Conservation (phyloP, 2,888 invertebrate genomes). For the Ernsta delagoae region DNA sequence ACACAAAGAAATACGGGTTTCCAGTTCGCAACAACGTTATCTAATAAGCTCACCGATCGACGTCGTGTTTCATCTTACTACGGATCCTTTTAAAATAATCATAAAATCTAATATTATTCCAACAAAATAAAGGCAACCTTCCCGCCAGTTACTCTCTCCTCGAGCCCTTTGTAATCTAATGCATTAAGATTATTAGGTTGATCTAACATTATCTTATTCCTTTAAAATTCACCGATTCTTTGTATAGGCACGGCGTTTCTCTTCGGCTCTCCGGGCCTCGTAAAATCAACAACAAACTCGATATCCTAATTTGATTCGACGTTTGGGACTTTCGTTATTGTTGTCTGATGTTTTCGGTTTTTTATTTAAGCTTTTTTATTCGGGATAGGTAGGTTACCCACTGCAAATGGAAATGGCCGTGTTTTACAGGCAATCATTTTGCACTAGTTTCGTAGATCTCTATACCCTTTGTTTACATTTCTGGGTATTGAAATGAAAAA, state of each 20-base stretch:
- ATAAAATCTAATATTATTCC: slow-evolving; percentile 67
- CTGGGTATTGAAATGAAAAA: slow-evolving; percentile 1
- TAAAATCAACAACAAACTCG: slow-evolving; percentile 41
- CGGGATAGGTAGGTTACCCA: not conserved
- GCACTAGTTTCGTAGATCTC: slow-evolving; percentile 8
- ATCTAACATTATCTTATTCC: slow-evolving; percentile 65
- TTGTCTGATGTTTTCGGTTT: slow-evolving; percentile 16
- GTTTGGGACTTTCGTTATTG: slow-evolving; percentile 32
- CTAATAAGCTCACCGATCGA: slow-evolving; percentile 57
- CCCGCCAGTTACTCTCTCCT: slow-evolving; percentile 52
- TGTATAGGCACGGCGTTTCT: slow-evolving; percentile 40
- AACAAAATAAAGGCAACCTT: slow-evolving; percentile 64
- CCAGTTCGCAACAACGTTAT: slow-evolving; percentile 55
- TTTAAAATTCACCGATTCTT: slow-evolving; percentile 58
- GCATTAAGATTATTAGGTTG: slow-evolving; percentile 78
- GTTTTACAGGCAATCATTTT: not conserved
- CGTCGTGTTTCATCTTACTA: slow-evolving; percentile 50
- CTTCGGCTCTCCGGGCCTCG: slow-evolving; percentile 37
- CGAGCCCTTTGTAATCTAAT: slow-evolving; percentile 70
- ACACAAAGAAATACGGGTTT: slow-evolving; percentile 58
- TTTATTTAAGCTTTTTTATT: slow-evolving; percentile 7
- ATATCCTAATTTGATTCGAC: slow-evolving; percentile 44
- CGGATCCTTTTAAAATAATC: slow-evolving; percentile 65
- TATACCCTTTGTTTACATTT: slow-evolving; percentile 6
- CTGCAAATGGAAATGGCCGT: slow-evolving; percentile 7